Conservation (phyloP, 2,113 vertebrate species). For the Gasterosteus aculeatus region DNA sequence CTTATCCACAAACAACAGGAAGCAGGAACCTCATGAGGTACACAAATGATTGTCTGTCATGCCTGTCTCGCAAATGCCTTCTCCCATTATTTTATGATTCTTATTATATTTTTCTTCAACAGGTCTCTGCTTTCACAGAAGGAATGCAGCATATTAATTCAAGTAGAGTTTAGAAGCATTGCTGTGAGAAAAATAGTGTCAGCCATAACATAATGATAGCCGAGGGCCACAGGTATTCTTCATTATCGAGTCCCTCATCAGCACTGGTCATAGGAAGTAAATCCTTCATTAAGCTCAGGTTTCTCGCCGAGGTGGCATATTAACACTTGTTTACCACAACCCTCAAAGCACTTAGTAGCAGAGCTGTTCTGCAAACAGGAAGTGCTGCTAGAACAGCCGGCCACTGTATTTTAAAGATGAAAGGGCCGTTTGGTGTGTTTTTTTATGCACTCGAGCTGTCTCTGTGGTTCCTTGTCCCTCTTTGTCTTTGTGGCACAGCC, state of each 20-base stretch:
- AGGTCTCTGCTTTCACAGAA: constrained; percentile 26
- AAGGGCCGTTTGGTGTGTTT: constrained; percentile 49
- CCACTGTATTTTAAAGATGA: constrained; percentile 39
- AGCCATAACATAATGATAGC: constrained; percentile 63
- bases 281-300: constrained; percentile 61
- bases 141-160: constrained; percentile 45
- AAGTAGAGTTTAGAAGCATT: constrained; percentile 47
- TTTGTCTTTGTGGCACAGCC: constrained; percentile 29
- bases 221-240: constrained; percentile 49
- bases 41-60: not conserved
- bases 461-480: constrained; percentile 13
- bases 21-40: not conserved
- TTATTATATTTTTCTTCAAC: not conserved
- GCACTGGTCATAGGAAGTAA: constrained; percentile 57
- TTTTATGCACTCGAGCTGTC: constrained; percentile 36
- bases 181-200: constrained; percentile 44
- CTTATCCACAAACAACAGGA: not conserved
- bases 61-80: constrained; percentile 17
- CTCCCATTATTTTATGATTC: constrained; percentile 16
- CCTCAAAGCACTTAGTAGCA: constrained; percentile 39
- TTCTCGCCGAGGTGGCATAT: constrained; percentile 59
- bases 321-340: constrained; percentile 58
- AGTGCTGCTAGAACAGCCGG: constrained; percentile 18
- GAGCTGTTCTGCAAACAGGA: constrained; percentile 50
- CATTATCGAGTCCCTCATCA: constrained; percentile 49